Conservation (phyloP, 1,140 invertebrate genomes). For the Paralvinella palmiformis region DNA sequence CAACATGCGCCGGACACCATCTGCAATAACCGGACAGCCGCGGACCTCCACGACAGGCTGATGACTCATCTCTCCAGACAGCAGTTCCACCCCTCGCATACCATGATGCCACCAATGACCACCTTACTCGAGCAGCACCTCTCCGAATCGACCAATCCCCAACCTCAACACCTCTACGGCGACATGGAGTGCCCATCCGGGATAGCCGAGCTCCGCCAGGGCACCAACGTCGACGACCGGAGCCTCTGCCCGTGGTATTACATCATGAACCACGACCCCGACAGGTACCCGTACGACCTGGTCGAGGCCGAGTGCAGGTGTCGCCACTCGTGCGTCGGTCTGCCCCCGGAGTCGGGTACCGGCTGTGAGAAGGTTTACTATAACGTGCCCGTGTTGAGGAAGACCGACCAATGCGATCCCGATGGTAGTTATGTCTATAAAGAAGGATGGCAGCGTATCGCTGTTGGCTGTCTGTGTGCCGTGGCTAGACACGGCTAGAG, state of each 20-base stretch:
- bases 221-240: neutral
- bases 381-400: neutral
- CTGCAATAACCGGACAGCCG: too few species aligned
- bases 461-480: slow-evolving; percentile 1
- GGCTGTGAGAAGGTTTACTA: slow-evolving; percentile 1
- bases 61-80: too few species aligned
- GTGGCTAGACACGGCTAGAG: too few species aligned
- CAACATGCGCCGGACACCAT: too few species aligned
- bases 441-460: neutral
- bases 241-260: slow-evolving; percentile 6
- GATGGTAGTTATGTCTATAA: neutral
- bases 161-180: neutral
- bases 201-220: neutral
- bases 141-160: too few species aligned
- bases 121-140: too few species aligned
- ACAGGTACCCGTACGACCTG: neutral
- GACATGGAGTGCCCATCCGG: neutral
- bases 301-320: neutral
- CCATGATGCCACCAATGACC: too few species aligned
- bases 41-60: too few species aligned
- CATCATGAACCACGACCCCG: slow-evolving; percentile 2
- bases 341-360: neutral
- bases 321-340: neutral
- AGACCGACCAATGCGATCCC: neutral
- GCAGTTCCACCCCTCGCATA: too few species aligned